Percentiles rank a stretch among this genome's conserved stretches.
Conservation (phyloP, 2,888 invertebrate species). For the Eupithecia subfuscata region DNA sequence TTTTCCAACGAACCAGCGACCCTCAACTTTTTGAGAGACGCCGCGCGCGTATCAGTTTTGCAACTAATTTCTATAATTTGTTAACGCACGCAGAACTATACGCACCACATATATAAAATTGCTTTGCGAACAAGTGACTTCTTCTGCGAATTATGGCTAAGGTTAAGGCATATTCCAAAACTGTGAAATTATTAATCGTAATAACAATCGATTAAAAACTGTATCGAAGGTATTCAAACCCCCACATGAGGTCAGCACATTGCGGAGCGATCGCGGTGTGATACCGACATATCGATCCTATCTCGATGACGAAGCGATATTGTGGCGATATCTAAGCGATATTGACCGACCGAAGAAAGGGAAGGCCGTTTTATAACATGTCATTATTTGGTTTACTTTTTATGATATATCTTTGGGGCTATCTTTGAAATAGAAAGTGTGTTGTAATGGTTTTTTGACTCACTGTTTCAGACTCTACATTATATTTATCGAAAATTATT, state of each 20-base stretch:
- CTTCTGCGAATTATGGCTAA: background rate
- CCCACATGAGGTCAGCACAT: slow-evolving; percentile 79
- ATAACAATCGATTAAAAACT: slow-evolving; percentile 61
- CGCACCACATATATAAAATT: no score
- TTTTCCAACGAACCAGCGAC: no score
- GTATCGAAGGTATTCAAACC: slow-evolving; percentile 69
- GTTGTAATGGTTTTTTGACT: slow-evolving; percentile 3
- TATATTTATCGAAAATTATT: no score
- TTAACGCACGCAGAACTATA: no score
- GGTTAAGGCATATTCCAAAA: background rate
- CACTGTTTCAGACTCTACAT: background rate
- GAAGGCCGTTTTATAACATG: slow-evolving; percentile 67
- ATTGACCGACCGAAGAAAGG: slow-evolving; percentile 75
- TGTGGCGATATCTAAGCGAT: slow-evolving; percentile 62
- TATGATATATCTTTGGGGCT: slow-evolving; percentile 50
- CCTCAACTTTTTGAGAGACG: no score
- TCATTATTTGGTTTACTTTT: slow-evolving; percentile 68
- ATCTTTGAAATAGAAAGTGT: slow-evolving; percentile 51
- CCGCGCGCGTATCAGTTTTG: no score
- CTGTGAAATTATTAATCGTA: slow-evolving; percentile 24
- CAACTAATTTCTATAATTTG: no score
- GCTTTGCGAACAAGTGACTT: no score
- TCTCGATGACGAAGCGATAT: slow-evolving; percentile 76
- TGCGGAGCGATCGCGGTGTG: slow-evolving; percentile 79
- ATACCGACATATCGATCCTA: slow-evolving; percentile 80